These are phyloP conservation scores for Hephaestus fuliginosus DNA, from an alignment of 2,797 vertebrate genomes.

Conservation along the genomic window DNA sequence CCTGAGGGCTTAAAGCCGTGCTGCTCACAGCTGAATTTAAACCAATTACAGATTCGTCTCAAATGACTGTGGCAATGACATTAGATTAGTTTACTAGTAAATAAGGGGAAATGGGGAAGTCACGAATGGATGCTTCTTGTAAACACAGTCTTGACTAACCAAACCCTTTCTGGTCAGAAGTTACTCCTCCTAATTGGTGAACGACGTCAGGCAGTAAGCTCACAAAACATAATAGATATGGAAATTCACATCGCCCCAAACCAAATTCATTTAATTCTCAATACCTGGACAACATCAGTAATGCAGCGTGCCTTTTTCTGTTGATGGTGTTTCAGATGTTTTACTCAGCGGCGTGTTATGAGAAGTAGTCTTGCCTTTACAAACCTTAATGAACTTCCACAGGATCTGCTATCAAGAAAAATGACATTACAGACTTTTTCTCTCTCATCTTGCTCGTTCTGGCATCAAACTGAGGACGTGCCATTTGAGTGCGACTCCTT, in stretches of 20 bases:
- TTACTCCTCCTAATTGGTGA: neutral
- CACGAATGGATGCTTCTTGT: conserved; percentile 5
- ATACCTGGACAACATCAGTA: neutral
- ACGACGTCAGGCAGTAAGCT: neutral
- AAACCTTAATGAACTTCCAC: neutral
- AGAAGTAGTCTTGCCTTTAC: neutral
- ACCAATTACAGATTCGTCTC: conserved; percentile 7
- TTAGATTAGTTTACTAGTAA: conserved; percentile 20
- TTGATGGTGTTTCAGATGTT: neutral
- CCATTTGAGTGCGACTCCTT: conserved; percentile 3
- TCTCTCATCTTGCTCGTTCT: neutral
- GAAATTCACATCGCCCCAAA: neutral
- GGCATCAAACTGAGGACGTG: neutral
- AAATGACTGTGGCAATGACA: conserved; percentile 17
- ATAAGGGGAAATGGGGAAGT: conserved; percentile 10
- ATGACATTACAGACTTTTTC: neutral
- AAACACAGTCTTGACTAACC: neutral
- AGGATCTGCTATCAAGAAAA: conserved; percentile 2
- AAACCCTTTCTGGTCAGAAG: conserved; percentile 7
- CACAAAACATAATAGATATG: neutral
- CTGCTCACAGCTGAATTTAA: neutral
- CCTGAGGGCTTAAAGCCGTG: too few relatives aligned
- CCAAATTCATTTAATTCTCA: neutral
- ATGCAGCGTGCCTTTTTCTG: neutral
- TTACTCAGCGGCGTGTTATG: neutral